Evolutionary conservation across 2,797 vertebrate genomes (phyloP).

Genomic region (Threskiornis aethiopicus): DNA sequence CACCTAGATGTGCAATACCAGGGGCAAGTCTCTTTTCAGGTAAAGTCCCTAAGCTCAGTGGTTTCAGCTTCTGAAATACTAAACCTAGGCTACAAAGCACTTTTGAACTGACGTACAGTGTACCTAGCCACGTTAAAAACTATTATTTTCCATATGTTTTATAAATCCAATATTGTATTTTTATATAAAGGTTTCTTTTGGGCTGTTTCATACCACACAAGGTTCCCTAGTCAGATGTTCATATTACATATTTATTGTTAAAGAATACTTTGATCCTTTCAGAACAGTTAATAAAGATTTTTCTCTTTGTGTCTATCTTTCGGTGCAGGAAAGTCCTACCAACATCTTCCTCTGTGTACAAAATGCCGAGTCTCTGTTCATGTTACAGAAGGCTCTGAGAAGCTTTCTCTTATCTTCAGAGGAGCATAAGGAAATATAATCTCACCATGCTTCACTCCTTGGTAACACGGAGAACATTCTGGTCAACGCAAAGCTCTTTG

Average conservation of each 20-base stretch:
- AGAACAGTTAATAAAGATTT: background rate
- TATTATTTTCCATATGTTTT: background rate
- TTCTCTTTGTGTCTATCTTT: background rate
- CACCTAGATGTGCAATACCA: background rate
- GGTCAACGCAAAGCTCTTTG: background rate
- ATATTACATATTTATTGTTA: background rate
- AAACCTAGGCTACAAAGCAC: background rate
- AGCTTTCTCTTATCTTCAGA: background rate
- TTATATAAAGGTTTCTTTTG: background rate
- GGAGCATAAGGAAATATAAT: background rate
- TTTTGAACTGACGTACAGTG: background rate
- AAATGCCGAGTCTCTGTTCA: background rate
- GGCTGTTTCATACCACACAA: background rate
- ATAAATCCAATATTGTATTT: background rate
- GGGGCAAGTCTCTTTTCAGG: background rate
- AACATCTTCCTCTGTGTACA: background rate
- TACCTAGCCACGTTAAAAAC: background rate
- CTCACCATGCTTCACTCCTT: fast-evolving
- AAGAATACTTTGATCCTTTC: background rate
- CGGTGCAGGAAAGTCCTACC: background rate
- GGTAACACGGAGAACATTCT: background rate
- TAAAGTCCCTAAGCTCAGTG: background rate
- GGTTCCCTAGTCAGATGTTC: background rate
- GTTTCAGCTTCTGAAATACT: background rate
- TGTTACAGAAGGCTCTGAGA: background rate